These are phyloP conservation scores for Oryzaephilus surinamensis DNA, from an alignment of 1,140 invertebrate species.

Conservation along the genomic window DNA sequence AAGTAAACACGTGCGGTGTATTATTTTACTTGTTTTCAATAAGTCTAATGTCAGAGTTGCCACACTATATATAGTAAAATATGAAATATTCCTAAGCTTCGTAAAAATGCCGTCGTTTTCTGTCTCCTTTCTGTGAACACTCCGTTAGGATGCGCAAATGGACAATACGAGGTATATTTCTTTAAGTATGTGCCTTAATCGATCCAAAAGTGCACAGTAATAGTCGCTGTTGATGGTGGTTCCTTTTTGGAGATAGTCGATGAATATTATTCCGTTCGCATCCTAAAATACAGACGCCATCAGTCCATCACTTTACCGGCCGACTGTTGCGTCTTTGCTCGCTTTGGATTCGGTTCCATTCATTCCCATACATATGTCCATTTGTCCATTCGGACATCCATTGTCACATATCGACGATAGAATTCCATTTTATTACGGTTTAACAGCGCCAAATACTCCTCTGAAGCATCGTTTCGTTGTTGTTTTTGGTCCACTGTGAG, in stretches of 20 bases:
- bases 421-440: slow-evolving; percentile 1
- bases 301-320: slow-evolving; percentile 28
- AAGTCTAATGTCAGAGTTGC: too few relatives aligned
- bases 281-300: slow-evolving; percentile 25
- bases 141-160: too few relatives aligned
- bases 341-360: slow-evolving; percentile 26
- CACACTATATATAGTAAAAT: too few relatives aligned
- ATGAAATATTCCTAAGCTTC: too few relatives aligned
- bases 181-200: slow-evolving; percentile 18
- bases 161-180: too few relatives aligned
- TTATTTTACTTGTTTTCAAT: too few relatives aligned
- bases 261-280: slow-evolving; percentile 23
- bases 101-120: too few relatives aligned
- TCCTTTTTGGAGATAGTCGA: slow-evolving; percentile 20
- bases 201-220: slow-evolving; percentile 14
- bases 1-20: too few relatives aligned
- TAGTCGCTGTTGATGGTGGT: slow-evolving; percentile 20
- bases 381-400: slow-evolving; percentile 20
- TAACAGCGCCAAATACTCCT: not conserved
- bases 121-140: too few relatives aligned
- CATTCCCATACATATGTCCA: too few relatives aligned
- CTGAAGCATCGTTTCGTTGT: slow-evolving; percentile 1
- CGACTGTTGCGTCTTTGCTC: slow-evolving; percentile 14
- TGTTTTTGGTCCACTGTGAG: slow-evolving; percentile 1
- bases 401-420: slow-evolving; percentile 2